phyloP scores from a whole-genome alignment of 2,888 invertebrate species.

The Altica lythri region DNA sequence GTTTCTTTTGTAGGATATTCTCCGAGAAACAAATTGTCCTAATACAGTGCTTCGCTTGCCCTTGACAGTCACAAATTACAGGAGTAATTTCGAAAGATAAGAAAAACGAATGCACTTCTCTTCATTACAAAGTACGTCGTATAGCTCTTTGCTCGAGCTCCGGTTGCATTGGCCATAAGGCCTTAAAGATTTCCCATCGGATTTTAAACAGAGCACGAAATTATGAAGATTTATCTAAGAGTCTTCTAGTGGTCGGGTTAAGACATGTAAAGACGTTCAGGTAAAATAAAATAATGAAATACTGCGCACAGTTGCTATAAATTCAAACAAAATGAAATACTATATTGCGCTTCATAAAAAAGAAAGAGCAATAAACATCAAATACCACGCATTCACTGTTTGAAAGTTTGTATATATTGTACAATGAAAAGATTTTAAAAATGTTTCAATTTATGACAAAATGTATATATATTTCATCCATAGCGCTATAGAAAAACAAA shows the following conservation, averaged over 20 bases:
- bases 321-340: too few species aligned
- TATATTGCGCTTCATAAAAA: too few species aligned
- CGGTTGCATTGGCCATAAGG: conserved; percentile 13
- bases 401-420: too few species aligned
- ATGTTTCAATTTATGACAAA: too few species aligned
- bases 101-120: conserved; percentile 17
- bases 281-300: too few species aligned
- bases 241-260: neutral
- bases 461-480: too few species aligned
- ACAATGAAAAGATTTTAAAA: too few species aligned
- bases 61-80: conserved; percentile 20
- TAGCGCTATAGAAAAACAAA: too few species aligned
- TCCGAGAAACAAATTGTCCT: conserved; percentile 19
- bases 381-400: too few species aligned
- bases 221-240: conserved; percentile 3
- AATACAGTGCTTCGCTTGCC: conserved; percentile 12
- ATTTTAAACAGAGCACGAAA: conserved; percentile 14
- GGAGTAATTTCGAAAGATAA: conserved; percentile 10
- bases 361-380: too few species aligned
- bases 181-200: conserved; percentile 21
- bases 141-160: conserved; percentile 1
- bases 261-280: too few species aligned
- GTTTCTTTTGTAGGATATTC: conserved; percentile 16
- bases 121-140: conserved; percentile 3
- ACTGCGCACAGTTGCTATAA: too few species aligned